A percentile compares a stretch with the other conserved stretches of the same genome.
phyloP scores from a whole-genome alignment of 2,797 vertebrate genomes.

The Manis crassicaudata region DNA sequence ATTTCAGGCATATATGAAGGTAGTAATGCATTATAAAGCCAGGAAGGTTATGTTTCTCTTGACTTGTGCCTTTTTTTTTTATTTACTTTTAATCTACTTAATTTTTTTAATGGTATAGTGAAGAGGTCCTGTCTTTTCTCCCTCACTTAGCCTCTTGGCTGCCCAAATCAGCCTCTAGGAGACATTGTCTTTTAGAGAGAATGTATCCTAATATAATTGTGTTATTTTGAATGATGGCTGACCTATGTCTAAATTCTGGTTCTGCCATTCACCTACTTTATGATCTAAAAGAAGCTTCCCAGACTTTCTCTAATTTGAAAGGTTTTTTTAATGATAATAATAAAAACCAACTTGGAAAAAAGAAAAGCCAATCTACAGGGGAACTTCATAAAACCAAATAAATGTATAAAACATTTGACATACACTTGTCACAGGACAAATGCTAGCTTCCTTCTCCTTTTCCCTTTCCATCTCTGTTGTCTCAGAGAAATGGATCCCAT shows the following conservation, averaged over 20 bases:
- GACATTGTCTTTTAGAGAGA: not conserved
- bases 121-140: conserved; percentile 8
- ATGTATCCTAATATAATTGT: not conserved
- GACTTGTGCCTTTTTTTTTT: conserved; percentile 40
- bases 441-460: not conserved
- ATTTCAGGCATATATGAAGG: conserved; percentile 59
- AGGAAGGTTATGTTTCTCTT: conserved; percentile 55
- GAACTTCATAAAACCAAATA: not conserved
- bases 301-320: not conserved
- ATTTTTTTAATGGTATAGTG: conserved; percentile 52
- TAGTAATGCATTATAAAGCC: conserved; percentile 13
- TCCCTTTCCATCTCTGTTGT: not conserved
- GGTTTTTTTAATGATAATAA: not conserved
- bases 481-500: not conserved
- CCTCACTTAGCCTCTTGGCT: conserved; percentile 20
- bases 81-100: conserved; percentile 60
- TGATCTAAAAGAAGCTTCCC: not conserved
- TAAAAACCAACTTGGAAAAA: not conserved
- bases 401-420: not conserved
- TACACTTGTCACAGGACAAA: not conserved
- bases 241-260: conserved; percentile 6
- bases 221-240: not conserved
- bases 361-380: not conserved
- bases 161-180: conserved; percentile 4
- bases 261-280: not conserved